Percentiles rank a stretch among this genome's conserved stretches.
phyloP scores from a whole-genome alignment of 2,113 vertebrate species.

The Chitala chitala region DNA sequence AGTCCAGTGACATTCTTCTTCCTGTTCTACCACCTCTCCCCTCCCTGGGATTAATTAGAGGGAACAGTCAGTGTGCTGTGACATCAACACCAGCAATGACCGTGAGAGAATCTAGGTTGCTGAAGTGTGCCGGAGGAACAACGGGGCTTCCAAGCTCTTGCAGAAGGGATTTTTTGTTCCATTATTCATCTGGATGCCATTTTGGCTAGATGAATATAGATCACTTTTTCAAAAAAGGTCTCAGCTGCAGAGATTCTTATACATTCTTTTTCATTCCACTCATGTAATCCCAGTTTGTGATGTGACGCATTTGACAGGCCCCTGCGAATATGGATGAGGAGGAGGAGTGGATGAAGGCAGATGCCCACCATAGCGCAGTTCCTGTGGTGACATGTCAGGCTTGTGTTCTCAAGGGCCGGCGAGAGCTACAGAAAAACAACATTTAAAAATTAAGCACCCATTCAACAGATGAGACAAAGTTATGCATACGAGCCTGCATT shows the following conservation, averaged over 20 bases:
- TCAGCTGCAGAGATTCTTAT: neutral
- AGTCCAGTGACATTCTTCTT: neutral
- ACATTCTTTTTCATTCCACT: constrained; percentile 6
- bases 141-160: neutral
- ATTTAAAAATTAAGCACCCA: constrained; percentile 16
- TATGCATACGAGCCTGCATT: neutral
- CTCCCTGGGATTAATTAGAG: constrained; percentile 27
- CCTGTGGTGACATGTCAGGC: neutral
- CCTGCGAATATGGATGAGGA: neutral
- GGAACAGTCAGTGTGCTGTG: neutral
- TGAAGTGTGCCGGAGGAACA: neutral
- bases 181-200: constrained; percentile 23
- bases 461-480: constrained; percentile 12
- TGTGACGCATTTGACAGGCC: constrained; percentile 4
- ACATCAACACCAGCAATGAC: neutral
- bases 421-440: neutral
- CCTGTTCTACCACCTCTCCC: neutral
- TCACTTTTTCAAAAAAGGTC: constrained; percentile 7
- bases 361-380: neutral
- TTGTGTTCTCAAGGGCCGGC: neutral
- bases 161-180: neutral
- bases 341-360: neutral
- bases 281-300: neutral
- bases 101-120: neutral
- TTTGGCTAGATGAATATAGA: constrained; percentile 17